Evolutionary conservation across 2,113 vertebrate genomes (phyloP).

Genomic region (Struthidea cinerea): DNA sequence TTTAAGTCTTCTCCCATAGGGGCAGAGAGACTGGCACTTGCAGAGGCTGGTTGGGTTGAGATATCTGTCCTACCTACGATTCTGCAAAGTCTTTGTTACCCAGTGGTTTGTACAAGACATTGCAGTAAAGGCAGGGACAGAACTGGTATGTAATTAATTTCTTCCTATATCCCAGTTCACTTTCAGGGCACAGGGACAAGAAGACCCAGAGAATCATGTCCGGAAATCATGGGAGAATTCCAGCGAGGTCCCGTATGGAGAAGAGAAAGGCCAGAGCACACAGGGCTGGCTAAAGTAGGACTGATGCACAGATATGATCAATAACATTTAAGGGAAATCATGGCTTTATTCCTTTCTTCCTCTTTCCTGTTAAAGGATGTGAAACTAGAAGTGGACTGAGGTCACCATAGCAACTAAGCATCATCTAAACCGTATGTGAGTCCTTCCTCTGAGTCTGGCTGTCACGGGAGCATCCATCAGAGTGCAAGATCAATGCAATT

Average conservation of each 20-base stretch:
- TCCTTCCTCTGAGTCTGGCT: background rate
- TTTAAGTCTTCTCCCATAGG: background rate
- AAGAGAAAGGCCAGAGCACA: background rate
- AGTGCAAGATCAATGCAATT: background rate
- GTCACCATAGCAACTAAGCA: constrained; percentile 57
- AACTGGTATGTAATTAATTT: background rate
- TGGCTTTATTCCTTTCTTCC: background rate
- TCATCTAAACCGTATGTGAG: background rate
- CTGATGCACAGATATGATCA: background rate
- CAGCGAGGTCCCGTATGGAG: background rate
- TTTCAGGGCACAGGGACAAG: background rate
- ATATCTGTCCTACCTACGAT: background rate
- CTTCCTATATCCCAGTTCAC: background rate
- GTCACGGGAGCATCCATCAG: background rate
- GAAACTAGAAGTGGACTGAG: background rate
- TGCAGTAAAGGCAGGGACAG: background rate
- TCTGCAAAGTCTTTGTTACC: background rate
- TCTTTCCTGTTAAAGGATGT: background rate
- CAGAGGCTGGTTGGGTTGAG: background rate
- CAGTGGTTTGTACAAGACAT: background rate
- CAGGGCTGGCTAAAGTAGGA: background rate
- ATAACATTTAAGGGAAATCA: background rate
- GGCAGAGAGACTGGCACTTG: background rate
- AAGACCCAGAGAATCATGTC: background rate
- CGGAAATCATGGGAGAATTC: background rate